A percentile compares a stretch with the other conserved stretches of the same genome.
Conservation (phyloP, 2,888 invertebrate species). For the Norana najaformis region DNA sequence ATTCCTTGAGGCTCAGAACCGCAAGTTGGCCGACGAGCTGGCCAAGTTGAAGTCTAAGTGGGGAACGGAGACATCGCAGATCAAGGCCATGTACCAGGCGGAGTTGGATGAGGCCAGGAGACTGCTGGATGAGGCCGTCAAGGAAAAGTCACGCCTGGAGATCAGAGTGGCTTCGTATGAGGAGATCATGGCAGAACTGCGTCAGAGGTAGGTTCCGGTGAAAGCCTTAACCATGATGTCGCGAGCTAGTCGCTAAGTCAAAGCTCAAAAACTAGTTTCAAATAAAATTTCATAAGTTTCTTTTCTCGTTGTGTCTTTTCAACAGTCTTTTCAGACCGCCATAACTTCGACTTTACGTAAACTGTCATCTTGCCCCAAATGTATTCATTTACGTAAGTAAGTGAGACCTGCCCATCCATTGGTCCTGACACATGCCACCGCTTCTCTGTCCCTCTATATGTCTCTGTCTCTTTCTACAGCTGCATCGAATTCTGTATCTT, state of each 20-base stretch:
- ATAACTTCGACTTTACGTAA: background rate
- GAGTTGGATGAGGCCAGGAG: slow-evolving; percentile 64
- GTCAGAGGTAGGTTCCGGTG: slow-evolving; percentile 42
- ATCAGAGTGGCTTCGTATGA: slow-evolving; percentile 62
- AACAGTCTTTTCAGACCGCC: no score
- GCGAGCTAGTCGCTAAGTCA: background rate
- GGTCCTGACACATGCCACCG: no score
- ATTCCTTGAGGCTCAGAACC: slow-evolving; percentile 63
- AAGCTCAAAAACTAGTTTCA: background rate
- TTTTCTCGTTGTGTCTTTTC: no score
- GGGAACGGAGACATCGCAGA: slow-evolving; percentile 50
- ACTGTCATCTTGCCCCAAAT: no score
- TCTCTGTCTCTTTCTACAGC: no score
- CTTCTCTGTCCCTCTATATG: no score
- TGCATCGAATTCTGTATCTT: no score
- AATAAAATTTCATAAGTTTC: no score
- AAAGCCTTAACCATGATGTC: background rate
- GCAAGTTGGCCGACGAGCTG: slow-evolving; percentile 59
- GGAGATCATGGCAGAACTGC: slow-evolving; percentile 61
- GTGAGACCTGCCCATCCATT: no score
- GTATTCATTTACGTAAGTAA: no score
- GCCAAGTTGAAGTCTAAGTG: slow-evolving; percentile 52
- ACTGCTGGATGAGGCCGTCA: slow-evolving; percentile 64
- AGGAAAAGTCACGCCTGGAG: slow-evolving; percentile 64
- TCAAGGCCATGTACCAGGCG: slow-evolving; percentile 64